Conservation (phyloP, 2,888 invertebrate genomes). For the Eupithecia vulgata region DNA sequence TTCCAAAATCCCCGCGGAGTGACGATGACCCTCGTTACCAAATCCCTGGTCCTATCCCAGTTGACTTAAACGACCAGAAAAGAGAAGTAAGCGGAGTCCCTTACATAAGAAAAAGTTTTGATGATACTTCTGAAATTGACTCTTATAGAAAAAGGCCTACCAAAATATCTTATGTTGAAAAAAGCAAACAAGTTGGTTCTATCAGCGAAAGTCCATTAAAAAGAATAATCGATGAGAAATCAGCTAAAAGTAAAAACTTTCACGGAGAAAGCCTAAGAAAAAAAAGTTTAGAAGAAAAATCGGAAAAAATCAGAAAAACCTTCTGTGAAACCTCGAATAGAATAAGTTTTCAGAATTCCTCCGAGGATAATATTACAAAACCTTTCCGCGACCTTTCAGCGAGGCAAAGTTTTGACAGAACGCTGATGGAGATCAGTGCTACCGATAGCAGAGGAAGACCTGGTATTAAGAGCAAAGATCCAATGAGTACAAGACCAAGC, state of each 20-base stretch:
- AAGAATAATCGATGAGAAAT: background rate
- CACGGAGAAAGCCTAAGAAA: background rate
- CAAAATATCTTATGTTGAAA: background rate
- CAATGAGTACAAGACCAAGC: background rate
- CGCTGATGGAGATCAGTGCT: background rate
- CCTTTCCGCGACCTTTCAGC: background rate
- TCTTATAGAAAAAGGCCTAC: background rate
- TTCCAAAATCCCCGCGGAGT: background rate
- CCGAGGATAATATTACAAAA: background rate
- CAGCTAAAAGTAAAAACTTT: background rate
- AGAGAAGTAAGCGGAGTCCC: background rate
- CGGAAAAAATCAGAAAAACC: conserved; percentile 7
- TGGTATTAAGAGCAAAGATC: background rate
- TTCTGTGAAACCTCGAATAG: background rate
- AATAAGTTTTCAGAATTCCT: background rate
- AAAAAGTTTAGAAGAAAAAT: conserved; percentile 4
- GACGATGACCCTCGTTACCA: background rate
- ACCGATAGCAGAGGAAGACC: background rate
- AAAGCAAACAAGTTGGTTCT: background rate
- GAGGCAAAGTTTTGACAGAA: background rate
- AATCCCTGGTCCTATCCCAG: background rate
- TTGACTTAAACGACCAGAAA: background rate
- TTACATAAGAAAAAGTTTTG: background rate
- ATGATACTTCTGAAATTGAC: background rate
- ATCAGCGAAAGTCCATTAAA: background rate